phyloP scores from a whole-genome alignment of 2,797 vertebrate genomes.

The Propithecus perrieri region DNA sequence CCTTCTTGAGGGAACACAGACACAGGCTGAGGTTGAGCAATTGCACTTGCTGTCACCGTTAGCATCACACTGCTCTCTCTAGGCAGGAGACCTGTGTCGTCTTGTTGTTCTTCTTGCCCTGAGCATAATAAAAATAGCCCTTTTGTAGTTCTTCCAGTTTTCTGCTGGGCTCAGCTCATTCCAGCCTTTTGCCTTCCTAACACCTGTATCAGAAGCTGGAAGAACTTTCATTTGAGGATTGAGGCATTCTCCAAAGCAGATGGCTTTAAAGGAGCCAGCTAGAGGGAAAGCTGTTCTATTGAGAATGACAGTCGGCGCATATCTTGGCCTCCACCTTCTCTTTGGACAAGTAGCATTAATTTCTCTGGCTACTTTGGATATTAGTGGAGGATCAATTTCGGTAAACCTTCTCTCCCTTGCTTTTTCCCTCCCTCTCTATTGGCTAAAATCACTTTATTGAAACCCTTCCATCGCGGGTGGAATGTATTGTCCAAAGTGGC shows the following conservation, averaged over 20 bases:
- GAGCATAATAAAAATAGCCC: constrained; percentile 49
- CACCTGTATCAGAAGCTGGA: background rate
- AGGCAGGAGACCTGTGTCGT: background rate
- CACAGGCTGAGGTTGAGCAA: background rate
- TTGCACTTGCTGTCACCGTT: rapidly evolving
- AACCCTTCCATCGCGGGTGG: background rate
- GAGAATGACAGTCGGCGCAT: background rate
- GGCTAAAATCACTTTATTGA: background rate
- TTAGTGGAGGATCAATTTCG: constrained; percentile 1
- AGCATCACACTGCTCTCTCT: background rate
- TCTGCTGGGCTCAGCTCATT: constrained; percentile 57
- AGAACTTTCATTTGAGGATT: constrained; percentile 46
- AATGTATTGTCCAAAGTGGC: background rate
- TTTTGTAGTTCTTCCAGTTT: background rate
- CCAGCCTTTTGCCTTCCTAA: constrained; percentile 45
- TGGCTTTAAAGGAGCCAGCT: background rate
- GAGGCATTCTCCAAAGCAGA: background rate
- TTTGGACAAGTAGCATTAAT: background rate
- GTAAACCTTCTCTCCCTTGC: background rate
- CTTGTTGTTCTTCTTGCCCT: background rate
- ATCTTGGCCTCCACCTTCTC: constrained; percentile 27
- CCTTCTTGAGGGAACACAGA: background rate
- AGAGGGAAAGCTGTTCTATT: background rate
- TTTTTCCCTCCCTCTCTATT: background rate
- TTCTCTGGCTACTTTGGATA: background rate